Base-by-base conservation (phyloP, 2,888 invertebrate genomes). In the Mesorhabditis sp. region DNA sequence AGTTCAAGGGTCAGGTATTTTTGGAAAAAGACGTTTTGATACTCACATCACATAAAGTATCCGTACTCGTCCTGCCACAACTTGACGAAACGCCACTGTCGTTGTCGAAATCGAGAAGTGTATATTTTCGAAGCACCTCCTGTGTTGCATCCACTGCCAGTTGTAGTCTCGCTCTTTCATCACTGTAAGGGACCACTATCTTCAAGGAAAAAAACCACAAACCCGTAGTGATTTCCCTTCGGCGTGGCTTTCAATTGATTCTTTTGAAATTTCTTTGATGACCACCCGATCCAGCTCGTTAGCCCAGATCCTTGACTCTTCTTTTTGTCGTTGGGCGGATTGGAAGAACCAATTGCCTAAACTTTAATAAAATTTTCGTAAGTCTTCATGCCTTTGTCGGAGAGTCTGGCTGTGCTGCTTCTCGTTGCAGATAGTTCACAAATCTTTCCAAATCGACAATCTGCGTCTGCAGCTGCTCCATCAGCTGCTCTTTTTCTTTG, bases 401-500 rank as follows among this genome's bases (percentile, higher is more conserved):
- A 1, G 28, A 28, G 28, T 28, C 28, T 28, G 28, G 28, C 28
- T 28, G 28, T 28, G 28, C 28, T 28, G 28, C 28, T 41, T 78
- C 78, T 10, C 73, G 73, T 89, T 98, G 97, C 83, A 99, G 90
- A 84, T 95, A 92, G 80, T 92, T 91, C 79, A 99, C 95, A 86
- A 97, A 98, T 77, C 95, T 90, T 87, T 99, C 97, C 87, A 99
- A 90, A 87, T 99, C 98, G 63, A 92, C 91, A 69, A 99, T 94
- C 88, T 99, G 97, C 0, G 94, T 93, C 87, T 96, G 95, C 41
- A 99, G 88, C 87, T 98, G 97, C 65, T 90, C 90, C 41, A 98
- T 95, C 28, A 98, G 89, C 87, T 96, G 95, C 84, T 96, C 96
- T 87, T 97, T 96, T 88, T 96, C 94, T 86, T 94, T 92, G 74